phyloP scores from a whole-genome alignment of 2,113 vertebrate species.

The Bucco capensis region DNA sequence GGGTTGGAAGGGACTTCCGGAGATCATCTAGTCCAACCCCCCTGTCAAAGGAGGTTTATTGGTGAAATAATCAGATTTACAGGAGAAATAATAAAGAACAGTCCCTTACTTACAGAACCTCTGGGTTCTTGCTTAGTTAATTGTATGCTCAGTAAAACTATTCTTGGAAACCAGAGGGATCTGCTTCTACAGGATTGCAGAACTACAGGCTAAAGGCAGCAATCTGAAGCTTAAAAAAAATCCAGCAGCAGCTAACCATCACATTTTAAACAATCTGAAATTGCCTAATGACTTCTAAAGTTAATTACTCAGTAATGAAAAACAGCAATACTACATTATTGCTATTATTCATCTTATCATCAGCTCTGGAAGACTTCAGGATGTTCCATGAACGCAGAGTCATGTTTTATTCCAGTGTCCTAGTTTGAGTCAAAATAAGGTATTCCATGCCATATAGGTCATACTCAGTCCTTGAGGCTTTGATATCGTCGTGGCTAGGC shows the following conservation, averaged over 20 bases:
- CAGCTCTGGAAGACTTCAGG: conserved; percentile 18
- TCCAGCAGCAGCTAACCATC: neutral
- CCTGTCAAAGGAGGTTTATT: neutral
- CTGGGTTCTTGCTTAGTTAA: neutral
- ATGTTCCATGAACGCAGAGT: neutral
- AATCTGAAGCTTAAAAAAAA: neutral
- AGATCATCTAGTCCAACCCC: no score
- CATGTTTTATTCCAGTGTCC: neutral
- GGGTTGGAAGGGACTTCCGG: no score
- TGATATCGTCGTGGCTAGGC: no score
- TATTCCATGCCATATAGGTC: no score
- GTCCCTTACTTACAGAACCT: neutral
- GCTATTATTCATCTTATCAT: neutral
- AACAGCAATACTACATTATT: neutral
- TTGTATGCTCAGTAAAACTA: conserved; percentile 3
- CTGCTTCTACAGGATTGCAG: neutral
- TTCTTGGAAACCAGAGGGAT: conserved; percentile 22
- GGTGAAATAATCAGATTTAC: conserved; percentile 4
- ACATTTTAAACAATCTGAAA: conserved; percentile 4
- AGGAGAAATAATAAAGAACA: neutral
- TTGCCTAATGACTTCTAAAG: conserved; percentile 17
- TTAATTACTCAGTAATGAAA: conserved; percentile 3
- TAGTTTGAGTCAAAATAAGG: no score
- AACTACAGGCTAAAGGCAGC: neutral
- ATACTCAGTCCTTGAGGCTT: no score